Evolutionary conservation across 64 coral and sea anemone genomes (phyloP), one percentile per base, ranked within the genome.

Genomic region (Montipora sp.): DNA sequence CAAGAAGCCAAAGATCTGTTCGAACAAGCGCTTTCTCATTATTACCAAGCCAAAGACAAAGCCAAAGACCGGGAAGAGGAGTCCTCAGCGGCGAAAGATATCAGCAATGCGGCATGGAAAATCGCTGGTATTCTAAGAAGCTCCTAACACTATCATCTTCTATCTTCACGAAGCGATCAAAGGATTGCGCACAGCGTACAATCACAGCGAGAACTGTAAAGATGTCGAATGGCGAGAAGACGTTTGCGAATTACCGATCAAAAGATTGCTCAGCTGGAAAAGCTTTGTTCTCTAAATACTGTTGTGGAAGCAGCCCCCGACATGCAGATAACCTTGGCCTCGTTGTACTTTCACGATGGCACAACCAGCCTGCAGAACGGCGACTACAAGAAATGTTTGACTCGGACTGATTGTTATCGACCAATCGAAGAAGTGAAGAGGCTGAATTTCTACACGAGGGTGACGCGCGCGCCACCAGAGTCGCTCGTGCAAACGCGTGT

Each of bases 111-210:
- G 16, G 84, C 76, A 11, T 97, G 89, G 95, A 73, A 59, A 77
- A 83, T 97, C 8, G 88, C 90, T 9, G 51, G 76, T 21, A 51
- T 88, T 5, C 68, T 94, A 2, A 87, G 50, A 2, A 75, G 75
- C 66, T 1, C 92, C 80, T 18, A 21, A 78, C 3, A 90, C 72
- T 51, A 80, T 97, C 9, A 43, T 77, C 53, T 87, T 83, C 53
- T 94, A 97, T 61, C 87, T 97, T 0, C 75, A 92, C 7, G 89
- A 94, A 71, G 92, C 95, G 9, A 82, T 97, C 2, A 97, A 91
- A 67, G 61, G 18, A 12, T 89, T 97, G 3, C 61, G 84, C 9
- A 73, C 27, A 8, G 74, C 92, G 22, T 83, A 87, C 48, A 75
- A 19, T 61, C 78, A 92, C 59, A 79, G 92, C 16, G 71, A 75